These are phyloP conservation scores for Drosophila buzzatii DNA, from an alignment of 2,888 invertebrate species.

Conservation along the genomic window DNA sequence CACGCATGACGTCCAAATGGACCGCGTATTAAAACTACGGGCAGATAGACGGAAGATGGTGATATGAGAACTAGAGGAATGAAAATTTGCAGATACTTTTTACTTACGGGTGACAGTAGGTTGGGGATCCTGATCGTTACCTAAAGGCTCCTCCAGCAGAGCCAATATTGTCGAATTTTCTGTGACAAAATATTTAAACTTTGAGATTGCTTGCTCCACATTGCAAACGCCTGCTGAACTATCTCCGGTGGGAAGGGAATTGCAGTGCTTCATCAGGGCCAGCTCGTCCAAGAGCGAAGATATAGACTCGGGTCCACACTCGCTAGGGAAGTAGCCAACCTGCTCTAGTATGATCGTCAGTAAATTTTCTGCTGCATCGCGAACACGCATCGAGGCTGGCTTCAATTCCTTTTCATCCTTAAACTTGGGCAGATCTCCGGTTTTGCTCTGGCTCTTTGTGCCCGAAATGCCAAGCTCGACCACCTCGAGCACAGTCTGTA, in stretches of 20 bases:
- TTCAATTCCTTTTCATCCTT: slow-evolving; percentile 98
- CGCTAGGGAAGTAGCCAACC: slow-evolving; percentile 93
- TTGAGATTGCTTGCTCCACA: slow-evolving; percentile 88
- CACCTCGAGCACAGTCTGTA: slow-evolving; percentile 97
- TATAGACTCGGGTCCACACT: slow-evolving; percentile 93
- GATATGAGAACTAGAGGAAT: background rate
- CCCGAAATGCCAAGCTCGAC: slow-evolving; percentile 99
- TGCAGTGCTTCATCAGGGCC: slow-evolving; percentile 91
- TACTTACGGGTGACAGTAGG: slow-evolving; percentile 91
- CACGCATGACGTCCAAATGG: slow-evolving; percentile 98
- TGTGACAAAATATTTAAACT: slow-evolving; percentile 95
- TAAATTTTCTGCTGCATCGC: slow-evolving; percentile 98
- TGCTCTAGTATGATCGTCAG: slow-evolving; percentile 96
- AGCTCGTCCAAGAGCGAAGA: slow-evolving; percentile 96
- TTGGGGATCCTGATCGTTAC: slow-evolving; percentile 96
- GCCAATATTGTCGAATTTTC: slow-evolving; percentile 96
- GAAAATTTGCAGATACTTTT: background rate
- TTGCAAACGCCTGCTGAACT: slow-evolving; percentile 58
- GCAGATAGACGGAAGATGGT: too few species aligned
- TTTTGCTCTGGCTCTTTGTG: slow-evolving; percentile 94
- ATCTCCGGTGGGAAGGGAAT: slow-evolving; percentile 86
- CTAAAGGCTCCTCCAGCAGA: slow-evolving; percentile 95
- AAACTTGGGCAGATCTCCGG: slow-evolving; percentile 94
- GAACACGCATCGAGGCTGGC: slow-evolving; percentile 98
- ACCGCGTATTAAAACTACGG: slow-evolving; percentile 92